Base-by-base conservation (phyloP, 1,140 invertebrate species). In the Zaprionus gabonicus region DNA sequence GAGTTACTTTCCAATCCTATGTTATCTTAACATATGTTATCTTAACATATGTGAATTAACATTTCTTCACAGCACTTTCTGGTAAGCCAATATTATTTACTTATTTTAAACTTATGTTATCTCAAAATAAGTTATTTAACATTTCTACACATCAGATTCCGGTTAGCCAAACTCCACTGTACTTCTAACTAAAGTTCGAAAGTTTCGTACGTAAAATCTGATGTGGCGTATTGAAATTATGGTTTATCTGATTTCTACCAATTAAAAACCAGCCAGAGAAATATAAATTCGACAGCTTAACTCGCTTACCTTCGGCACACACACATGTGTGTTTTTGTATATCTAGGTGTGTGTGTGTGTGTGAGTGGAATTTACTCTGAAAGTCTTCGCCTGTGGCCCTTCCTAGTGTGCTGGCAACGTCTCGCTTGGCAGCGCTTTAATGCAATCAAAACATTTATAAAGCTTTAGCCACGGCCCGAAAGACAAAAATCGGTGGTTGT, bases 401-500 rank as follows among this genome's bases (percentile, higher is more conserved):
- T 23, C 23, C n/a, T 9, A n/a, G 27, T 44, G 46, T 25, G 38
- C 17, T 34, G 38, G 41, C n/a, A 17, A 38, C 27, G 84, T 85
- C 69, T 90, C 85, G 84, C 81, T 90, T 88, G 85, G 85, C 75
- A 79, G 84, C 85, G 69, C 81, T 90, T 87, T 88, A 88, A 88
- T 90, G 84, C 84, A 88, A 88, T 88, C 84, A 90, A 88, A 88
- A 88, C 84, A 88, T 88, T 88, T 88, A 85, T 88, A 88, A 90
- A 85, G 85, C 84, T 88, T 88, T 87, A 71, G 81, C 76, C 75
- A 71, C 67, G 34, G 71, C 67, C 65, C 70, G 55, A 88, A 90
- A 85, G 81, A 88, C 85, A 90, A 90, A 90, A 88, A 88, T 90
- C 78, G 85, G 85, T 88, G 85, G 85, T 88, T 88, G 85, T 88